Conservation (phyloP, 2,888 invertebrate genomes). For the Liopterus haemorrhoidalis region DNA sequence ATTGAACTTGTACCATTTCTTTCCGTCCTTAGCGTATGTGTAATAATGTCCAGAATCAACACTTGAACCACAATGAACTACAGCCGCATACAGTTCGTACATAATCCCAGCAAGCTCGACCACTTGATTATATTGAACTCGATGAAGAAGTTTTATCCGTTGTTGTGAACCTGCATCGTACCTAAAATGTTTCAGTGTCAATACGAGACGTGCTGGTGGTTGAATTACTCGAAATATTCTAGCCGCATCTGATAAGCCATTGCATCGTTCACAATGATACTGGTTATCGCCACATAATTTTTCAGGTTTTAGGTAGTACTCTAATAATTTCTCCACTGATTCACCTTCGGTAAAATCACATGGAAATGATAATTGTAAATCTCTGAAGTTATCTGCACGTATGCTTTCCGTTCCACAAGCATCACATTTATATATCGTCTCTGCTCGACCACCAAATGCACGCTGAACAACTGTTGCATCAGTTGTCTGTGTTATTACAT, state of each 20-base stretch:
- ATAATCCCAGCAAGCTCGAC: conserved; percentile 43
- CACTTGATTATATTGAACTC: conserved; percentile 46
- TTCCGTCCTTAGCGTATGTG: conserved; percentile 67
- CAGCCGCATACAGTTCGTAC: conserved; percentile 73
- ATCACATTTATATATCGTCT: conserved; percentile 68
- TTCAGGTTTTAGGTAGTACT: conserved; percentile 73
- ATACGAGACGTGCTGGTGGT: conserved; percentile 69
- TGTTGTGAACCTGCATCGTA: conserved; percentile 65
- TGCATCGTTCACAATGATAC: conserved; percentile 75
- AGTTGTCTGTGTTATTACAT: no score
- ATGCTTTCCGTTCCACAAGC: conserved; percentile 66
- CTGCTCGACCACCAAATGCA: conserved; percentile 70
- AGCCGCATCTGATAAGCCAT: conserved; percentile 69
- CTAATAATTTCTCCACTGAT: conserved; percentile 70
- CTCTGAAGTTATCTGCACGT: conserved; percentile 72
- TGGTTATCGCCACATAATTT: conserved; percentile 72
- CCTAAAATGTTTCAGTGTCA: conserved; percentile 76
- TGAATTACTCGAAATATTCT: conserved; percentile 62
- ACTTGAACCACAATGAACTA: conserved; percentile 77
- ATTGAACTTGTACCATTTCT: conserved; percentile 74
- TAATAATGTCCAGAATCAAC: conserved; percentile 86
- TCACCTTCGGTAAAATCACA: conserved; percentile 47
- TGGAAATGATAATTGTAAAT: conserved; percentile 72
- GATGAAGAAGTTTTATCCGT: conserved; percentile 72
- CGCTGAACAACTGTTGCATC: conserved; percentile 55